Conservation (phyloP, 1,140 invertebrate genomes). For the Drosophila quadrilineata region DNA sequence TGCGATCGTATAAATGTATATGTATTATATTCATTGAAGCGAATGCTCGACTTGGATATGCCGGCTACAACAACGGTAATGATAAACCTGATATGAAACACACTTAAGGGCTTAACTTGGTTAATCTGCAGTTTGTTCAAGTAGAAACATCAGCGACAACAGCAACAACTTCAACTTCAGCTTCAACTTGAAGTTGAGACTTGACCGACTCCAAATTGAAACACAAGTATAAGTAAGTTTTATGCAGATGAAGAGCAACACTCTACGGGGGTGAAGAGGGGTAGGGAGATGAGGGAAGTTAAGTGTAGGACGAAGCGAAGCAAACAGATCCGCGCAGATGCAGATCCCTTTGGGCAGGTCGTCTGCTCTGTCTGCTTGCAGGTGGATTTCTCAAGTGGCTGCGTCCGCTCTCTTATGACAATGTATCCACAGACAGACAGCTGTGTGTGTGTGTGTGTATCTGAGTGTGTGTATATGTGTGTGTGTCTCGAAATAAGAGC, state of each 20-base stretch:
- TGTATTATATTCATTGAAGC: conserved; percentile 58
- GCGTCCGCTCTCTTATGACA: conserved; percentile 58
- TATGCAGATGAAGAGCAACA: conserved; percentile 13
- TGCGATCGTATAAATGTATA: conserved; percentile 14
- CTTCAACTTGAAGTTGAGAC: conserved; percentile 14
- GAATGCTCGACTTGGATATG: conserved; percentile 51
- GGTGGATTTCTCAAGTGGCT: conserved; percentile 78
- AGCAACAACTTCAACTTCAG: conserved; percentile 10
- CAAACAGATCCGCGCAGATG: conserved; percentile 41
- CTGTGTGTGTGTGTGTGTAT: not conserved
- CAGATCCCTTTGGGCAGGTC: conserved; percentile 42
- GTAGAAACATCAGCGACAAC: conserved; percentile 67
- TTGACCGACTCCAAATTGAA: conserved; percentile 64
- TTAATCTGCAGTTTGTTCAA: conserved; percentile 72
- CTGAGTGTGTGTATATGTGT: not conserved
- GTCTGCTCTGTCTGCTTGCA: conserved; percentile 34
- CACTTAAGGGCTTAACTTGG: conserved; percentile 77
- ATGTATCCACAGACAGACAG: not conserved
- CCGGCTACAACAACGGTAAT: conserved; percentile 37
- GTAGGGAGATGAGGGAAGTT: not conserved
- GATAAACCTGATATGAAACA: conserved; percentile 78
- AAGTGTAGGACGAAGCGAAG: not conserved
- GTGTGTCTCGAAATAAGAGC: conserved; percentile 8
- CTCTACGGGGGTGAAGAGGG: not conserved
- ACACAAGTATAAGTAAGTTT: conserved; percentile 40